phyloP scores from a whole-genome alignment of 2,888 invertebrate genomes.

The Leucophora obtusa region DNA sequence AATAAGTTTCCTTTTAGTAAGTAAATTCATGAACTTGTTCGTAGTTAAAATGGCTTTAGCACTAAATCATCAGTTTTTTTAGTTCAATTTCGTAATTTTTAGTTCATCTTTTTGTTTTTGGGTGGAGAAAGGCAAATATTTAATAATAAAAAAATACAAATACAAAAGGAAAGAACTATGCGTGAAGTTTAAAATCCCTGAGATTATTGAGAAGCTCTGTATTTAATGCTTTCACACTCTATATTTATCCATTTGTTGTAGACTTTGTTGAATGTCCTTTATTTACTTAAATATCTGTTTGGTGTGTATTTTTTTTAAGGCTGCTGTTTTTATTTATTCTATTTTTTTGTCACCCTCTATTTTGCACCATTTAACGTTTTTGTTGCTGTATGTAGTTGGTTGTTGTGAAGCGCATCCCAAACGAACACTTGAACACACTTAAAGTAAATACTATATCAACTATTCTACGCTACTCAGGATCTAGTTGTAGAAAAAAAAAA shows the following conservation, averaged over 20 bases:
- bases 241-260: not conserved
- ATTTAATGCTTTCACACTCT: not conserved
- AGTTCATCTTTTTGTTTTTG: too few species aligned
- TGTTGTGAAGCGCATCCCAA: constrained; percentile 51
- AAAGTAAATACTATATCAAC: constrained; percentile 36
- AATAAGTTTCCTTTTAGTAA: too few species aligned
- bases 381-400: constrained; percentile 37
- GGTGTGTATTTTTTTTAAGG: constrained; percentile 24
- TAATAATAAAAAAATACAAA: too few species aligned
- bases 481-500: constrained; percentile 9
- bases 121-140: too few species aligned
- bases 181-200: too few species aligned
- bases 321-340: constrained; percentile 57
- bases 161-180: too few species aligned
- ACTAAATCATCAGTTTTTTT: too few species aligned
- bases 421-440: constrained; percentile 45
- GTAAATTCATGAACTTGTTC: too few species aligned
- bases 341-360: constrained; percentile 47
- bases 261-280: constrained; percentile 36
- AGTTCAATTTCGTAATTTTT: too few species aligned
- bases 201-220: too few species aligned
- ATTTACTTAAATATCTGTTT: constrained; percentile 43
- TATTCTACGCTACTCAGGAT: constrained; percentile 13
- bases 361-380: constrained; percentile 54
- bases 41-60: too few species aligned